Evolutionary conservation across 2,888 invertebrate genomes (phyloP), one percentile per base, ranked within the genome.

Genomic region (Andrena chrysosceles): DNA sequence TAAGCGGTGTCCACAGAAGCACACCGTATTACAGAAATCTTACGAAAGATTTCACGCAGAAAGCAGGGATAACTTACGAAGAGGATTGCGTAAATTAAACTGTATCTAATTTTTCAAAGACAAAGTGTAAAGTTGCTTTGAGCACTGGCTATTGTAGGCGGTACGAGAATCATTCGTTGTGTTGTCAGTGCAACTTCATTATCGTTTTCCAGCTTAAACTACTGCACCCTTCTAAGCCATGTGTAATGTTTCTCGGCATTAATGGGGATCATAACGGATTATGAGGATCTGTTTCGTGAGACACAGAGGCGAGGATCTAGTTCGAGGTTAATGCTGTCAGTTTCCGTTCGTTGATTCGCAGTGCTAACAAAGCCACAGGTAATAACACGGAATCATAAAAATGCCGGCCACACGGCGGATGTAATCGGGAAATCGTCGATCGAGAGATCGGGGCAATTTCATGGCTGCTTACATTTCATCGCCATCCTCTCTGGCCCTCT

Each of bases 181-280:
- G 62, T 54, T 80, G 52, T n/a, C n/a, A 26, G 33, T 31, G 73
- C 42, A 52, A 76, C 68, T 73, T 68, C 76, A 62, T 77, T 73
- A 70, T 59, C 82, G 74, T 67, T 78, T 70, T 63, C 73, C 71
- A 52, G 29, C 33, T 66, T 35, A 48, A 75, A 74, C 77, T 85
- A 84, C 70, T 68, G 59, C 31, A 35, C 54, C 33, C 29, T 60
- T 76, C 54, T 81, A 86, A 87, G 81, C 85, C 76, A 59, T 62
- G 76, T 77, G 71, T 75, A 81, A 83, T 79, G 77, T 86, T 83
- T 75, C 81, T 67, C 56, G 33, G 74, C 71, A 72, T 85, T 85
- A 87, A 85, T 85, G 71, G 81, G 81, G 81, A 83, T 85, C 85
- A 87, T 71, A 73, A 70, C 42, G 77, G 87, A 86, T 86, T 83